Conservation (phyloP, 1,140 invertebrate genomes). For the Megalonaias nervosa region DNA sequence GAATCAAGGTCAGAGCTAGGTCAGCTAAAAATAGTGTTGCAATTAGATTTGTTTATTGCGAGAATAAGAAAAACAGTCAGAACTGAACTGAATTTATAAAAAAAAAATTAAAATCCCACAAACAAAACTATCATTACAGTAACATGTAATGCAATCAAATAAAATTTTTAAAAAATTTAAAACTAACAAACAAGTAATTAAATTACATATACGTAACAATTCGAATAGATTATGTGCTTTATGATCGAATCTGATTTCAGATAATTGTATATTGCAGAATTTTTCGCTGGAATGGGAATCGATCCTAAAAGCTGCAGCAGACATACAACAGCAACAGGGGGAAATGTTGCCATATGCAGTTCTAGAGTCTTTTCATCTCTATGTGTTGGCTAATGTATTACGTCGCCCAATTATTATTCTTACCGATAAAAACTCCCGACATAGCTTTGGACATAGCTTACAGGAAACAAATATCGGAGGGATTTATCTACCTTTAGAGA, state of each 20-base stretch:
- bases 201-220: no score
- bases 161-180: no score
- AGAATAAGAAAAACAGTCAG: no score
- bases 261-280: slow-evolving; percentile 40
- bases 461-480: slow-evolving; percentile 80
- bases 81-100: no score
- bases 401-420: slow-evolving; percentile 89
- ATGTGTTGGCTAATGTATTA: slow-evolving; percentile 87
- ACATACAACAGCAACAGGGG: slow-evolving; percentile 6
- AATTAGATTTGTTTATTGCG: no score
- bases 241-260: background rate
- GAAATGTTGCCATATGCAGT: slow-evolving; percentile 77
- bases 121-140: no score
- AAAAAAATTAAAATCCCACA: no score
- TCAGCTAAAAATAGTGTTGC: no score
- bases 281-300: slow-evolving; percentile 54
- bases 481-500: slow-evolving; percentile 88
- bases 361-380: slow-evolving; percentile 87
- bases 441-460: slow-evolving; percentile 73
- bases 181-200: no score
- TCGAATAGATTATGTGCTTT: background rate
- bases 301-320: slow-evolving; percentile 45
- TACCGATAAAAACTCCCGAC: slow-evolving; percentile 75
- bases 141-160: no score
- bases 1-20: no score